Base-by-base conservation (phyloP, 2,797 vertebrate genomes). In the Mionectes olivaceus region DNA sequence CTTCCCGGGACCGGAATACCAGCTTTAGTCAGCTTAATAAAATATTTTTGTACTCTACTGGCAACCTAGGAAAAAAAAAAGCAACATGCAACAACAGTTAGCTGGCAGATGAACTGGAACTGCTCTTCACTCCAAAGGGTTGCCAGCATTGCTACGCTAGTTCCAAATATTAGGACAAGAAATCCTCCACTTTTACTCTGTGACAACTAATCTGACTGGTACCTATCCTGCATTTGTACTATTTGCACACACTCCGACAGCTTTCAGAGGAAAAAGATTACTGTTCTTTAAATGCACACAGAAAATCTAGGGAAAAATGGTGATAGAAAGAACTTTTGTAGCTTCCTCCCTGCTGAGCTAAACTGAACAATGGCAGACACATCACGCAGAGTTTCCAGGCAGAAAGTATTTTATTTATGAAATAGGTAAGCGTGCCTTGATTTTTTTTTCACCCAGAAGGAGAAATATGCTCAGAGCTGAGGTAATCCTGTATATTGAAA, bases 11-110 rank as follows among this genome's bases (percentile, higher is more conserved):
- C 99, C n/a, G 99, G 99, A 97, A 99, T 99, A 71, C 99, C 99
- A 96, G 99, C 99, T 98, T 99, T 99, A 90, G 99, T 99, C 97
- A 99, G 98, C 98, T 99, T 99, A 98, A 99, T 99, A 98, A 99
- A 99, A 97, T 99, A 99, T 97, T 99, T 99, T 94, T 99, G 99
- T 90, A 99, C 99, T 93, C 99, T 98, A 96, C 99, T 99, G 96
- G 99, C 99, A 94, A 99, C 99, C 99, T 99, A 96, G 49, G 47
- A 93, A 39, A 90, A 94, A 39, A 90, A 94, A 94, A 77, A 2
- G 1, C 14, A 92, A 77, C 19, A 78, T 16, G 28, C 1, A 6
- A 87, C 10, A 76, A 65, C 10, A 76, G 68, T 57, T 79, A 67
- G 69, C 16, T 15, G 13, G n/a, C 60, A 92, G 44, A 67, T 46